Percentiles rank a stretch among this genome's conserved stretches.
phyloP scores from a whole-genome alignment of 1,140 invertebrate species.

The Caenorhabditis latens region DNA sequence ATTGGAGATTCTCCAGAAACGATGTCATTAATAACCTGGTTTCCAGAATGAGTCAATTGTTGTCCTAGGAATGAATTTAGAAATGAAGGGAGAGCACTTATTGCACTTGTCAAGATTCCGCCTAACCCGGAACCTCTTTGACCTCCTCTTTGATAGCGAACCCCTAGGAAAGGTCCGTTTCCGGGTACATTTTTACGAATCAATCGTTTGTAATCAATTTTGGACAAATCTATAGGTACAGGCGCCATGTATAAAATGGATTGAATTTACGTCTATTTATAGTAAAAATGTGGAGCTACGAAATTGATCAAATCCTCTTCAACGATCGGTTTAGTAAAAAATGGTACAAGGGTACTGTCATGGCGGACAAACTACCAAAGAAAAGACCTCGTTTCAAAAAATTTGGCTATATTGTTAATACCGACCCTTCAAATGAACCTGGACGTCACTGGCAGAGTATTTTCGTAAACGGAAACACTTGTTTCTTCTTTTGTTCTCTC shows the following conservation, averaged over 20 bases:
- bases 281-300: not conserved
- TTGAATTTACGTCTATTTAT: not conserved
- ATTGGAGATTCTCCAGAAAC: not conserved
- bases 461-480: too few species aligned
- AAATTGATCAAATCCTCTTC: not conserved
- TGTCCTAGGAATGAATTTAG: slow-evolving; percentile 5
- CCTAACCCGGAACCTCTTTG: not conserved
- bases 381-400: not conserved
- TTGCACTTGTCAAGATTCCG: not conserved
- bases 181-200: not conserved
- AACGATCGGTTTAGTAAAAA: not conserved
- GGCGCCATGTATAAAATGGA: not conserved
- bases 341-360: not conserved
- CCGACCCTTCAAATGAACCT: not conserved
- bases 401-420: not conserved
- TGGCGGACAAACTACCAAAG: not conserved
- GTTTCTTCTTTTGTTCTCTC: too few species aligned
- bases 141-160: not conserved
- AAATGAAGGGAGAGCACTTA: not conserved
- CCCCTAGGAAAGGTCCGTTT: not conserved
- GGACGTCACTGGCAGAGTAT: slow-evolving; percentile 6
- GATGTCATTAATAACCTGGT: not conserved
- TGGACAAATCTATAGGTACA: slow-evolving; percentile 4
- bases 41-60: not conserved
- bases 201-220: not conserved